phyloP scores from a whole-genome alignment of 2,797 vertebrate genomes.

The Coilia nasus region DNA sequence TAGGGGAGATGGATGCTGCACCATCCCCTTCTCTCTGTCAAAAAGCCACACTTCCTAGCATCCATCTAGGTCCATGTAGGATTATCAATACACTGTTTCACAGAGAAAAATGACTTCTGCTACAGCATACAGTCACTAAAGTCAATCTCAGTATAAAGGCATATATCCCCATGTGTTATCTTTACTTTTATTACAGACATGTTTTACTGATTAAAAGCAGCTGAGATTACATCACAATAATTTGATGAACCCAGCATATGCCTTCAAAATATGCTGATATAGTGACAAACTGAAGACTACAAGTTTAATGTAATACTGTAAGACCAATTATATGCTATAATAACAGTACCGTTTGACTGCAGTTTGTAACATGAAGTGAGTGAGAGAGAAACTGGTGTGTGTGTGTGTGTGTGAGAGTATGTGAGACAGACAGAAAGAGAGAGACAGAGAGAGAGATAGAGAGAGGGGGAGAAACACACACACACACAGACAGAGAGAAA shows the following conservation, averaged over 20 bases:
- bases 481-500: no score
- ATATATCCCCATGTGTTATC: background rate
- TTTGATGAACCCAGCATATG: background rate
- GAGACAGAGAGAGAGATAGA: background rate
- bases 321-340: no score
- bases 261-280: background rate
- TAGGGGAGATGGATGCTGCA: background rate
- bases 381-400: no score
- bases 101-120: background rate
- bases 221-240: background rate
- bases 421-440: background rate
- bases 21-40: background rate
- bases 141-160: background rate
- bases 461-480: background rate
- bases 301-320: background rate
- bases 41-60: background rate
- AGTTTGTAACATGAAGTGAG: no score
- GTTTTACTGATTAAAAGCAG: background rate
- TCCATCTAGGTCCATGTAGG: background rate
- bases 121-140: background rate
- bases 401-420: no score
- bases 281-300: background rate
- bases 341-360: no score
- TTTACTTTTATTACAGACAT: background rate
- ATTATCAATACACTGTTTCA: slow-evolving; percentile 7